Conservation (phyloP, 2,888 invertebrate species). For the Timandra comae region DNA sequence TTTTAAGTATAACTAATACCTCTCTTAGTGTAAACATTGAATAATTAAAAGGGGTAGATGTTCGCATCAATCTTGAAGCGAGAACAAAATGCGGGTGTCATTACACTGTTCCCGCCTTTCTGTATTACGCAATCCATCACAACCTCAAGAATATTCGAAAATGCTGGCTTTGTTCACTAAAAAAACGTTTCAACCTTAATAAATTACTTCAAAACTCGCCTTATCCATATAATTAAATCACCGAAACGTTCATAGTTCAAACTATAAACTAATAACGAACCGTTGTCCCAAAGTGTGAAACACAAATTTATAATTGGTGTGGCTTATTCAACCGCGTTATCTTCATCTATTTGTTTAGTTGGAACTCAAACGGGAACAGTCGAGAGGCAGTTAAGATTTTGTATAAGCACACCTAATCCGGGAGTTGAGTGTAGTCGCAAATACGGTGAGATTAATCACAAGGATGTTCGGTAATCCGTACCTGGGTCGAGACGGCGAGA, state of each 20-base stretch:
- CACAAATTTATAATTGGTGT: conserved; percentile 3
- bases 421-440: conserved; percentile 40
- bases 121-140: conserved; percentile 36
- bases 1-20: conserved; percentile 1
- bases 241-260: neutral
- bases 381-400: conserved; percentile 35
- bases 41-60: conserved; percentile 53
- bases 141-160: conserved; percentile 26
- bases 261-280: conserved; percentile 5
- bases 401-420: conserved; percentile 44
- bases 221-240: too few relatives aligned
- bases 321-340: conserved; percentile 7
- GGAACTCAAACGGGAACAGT: conserved; percentile 25
- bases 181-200: too few relatives aligned
- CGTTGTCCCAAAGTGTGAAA: conserved; percentile 3
- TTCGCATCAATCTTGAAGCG: conserved; percentile 47
- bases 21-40: conserved; percentile 34
- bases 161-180: too few relatives aligned
- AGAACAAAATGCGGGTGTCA: conserved; percentile 42
- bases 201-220: conserved; percentile 13
- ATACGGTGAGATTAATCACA: conserved; percentile 58
- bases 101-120: conserved; percentile 29
- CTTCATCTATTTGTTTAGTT: conserved; percentile 9
- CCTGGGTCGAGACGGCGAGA: conserved; percentile 49
- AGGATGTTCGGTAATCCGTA: conserved; percentile 53